Percentiles rank a stretch among this genome's conserved stretches.
Conservation (phyloP, 2,888 invertebrate species). For the Sisyra terminalis region DNA sequence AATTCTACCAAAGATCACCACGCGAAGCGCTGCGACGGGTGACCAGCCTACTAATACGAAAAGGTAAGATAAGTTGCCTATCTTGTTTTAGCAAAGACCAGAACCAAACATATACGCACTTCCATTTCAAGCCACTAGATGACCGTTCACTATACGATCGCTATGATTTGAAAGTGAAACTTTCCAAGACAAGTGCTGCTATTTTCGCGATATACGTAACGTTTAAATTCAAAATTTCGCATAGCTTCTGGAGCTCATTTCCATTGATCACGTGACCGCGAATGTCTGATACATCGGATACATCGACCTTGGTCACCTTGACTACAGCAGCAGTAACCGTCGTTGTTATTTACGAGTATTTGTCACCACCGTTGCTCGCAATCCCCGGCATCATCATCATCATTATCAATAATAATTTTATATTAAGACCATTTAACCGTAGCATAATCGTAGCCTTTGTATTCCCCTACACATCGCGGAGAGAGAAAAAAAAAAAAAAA, state of each 20-base stretch:
- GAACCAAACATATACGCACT: neutral
- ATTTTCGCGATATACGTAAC: neutral
- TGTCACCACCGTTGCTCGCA: no score
- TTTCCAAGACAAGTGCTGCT: neutral
- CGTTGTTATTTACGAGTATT: neutral
- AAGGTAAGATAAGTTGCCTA: slow-evolving; percentile 59
- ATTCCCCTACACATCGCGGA: no score
- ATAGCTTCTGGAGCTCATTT: neutral
- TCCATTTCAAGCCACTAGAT: neutral
- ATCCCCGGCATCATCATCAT: no score
- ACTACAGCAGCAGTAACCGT: slow-evolving; percentile 10
- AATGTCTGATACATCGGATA: slow-evolving; percentile 11
- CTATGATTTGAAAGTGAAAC: neutral
- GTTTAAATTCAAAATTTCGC: neutral
- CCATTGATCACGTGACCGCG: slow-evolving; percentile 9
- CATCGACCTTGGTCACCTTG: slow-evolving; percentile 17
- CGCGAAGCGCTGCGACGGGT: slow-evolving; percentile 74
- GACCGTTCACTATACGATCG: no score
- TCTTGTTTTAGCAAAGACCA: neutral
- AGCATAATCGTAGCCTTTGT: no score
- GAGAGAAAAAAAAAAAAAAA: no score
- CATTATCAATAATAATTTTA: no score
- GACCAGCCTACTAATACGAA: slow-evolving; percentile 74
- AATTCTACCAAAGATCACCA: slow-evolving; percentile 79
- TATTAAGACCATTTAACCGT: no score